Base-by-base conservation (phyloP, 64 coral and sea anemone genomes). In the Montipora capricornis region DNA sequence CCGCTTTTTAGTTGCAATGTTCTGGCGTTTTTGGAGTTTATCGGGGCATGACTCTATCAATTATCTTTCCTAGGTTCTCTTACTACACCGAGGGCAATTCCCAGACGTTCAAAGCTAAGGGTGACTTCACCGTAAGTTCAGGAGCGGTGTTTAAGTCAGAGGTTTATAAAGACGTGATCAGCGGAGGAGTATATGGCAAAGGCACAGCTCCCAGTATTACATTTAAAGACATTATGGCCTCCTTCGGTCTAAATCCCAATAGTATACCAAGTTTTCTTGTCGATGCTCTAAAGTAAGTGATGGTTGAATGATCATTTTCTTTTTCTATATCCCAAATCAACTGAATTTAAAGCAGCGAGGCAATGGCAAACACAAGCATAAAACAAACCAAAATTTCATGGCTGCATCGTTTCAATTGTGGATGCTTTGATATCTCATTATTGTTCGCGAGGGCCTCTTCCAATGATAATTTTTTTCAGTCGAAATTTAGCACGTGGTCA, bases 61-160 rank as follows among this genome's bases (percentile, higher is more conserved):
- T 37, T 37, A 37, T 37, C 29, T 37, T 37, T 68, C 8, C 0
- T 50, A 97, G 96, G 61, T 95, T 97, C 37, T 87, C 83, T 17
- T 97, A 95, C 58, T 97, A 97, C 78, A 97, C 93, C 47, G 96
- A 94, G 50, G 96, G 96, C 10, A 97, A 97, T 55, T 80, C 83
- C 14, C 93, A 95, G 93, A 97, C 96, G 0, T 97, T 97, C 50
- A 97, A 97, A 84, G 96, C 96, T 11, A 97, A 94, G 37, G 96
- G 96, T 2, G 83, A 95, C 17, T 83, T 95, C 84, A 81, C 82
- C n/a, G 88, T 91, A 16, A 80, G 89, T 15, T 44, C 93, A 61
- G 90, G 73, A 10, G 86, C 90, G 22, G 57, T 83, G 37, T 97
- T 97, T 44, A 87, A 95, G 8, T 92, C 96, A 4, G 93, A 90